Conservation (phyloP, 2,888 invertebrate species). For the Sphecodes monilicornis region DNA sequence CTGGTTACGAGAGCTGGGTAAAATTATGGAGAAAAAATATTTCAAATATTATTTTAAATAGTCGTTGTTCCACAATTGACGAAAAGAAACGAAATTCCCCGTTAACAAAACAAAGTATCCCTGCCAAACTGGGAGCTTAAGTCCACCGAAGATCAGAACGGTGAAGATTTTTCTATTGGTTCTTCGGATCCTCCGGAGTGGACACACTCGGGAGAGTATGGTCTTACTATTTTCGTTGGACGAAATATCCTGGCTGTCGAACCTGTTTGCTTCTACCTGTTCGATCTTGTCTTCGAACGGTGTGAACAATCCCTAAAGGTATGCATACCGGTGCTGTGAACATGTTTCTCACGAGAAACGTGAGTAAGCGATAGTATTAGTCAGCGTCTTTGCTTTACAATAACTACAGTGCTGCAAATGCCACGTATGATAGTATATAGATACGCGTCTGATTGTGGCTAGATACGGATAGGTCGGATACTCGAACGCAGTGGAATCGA, state of each 20-base stretch:
- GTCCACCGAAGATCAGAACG: background rate
- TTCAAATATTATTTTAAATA: too few relatives aligned
- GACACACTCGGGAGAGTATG: background rate
- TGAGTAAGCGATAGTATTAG: slow-evolving; percentile 66
- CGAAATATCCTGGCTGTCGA: slow-evolving; percentile 29
- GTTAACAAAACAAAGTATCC: too few relatives aligned
- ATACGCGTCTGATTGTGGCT: background rate
- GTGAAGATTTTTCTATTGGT: slow-evolving; percentile 1
- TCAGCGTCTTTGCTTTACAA: slow-evolving; percentile 55
- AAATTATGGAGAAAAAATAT: too few relatives aligned
- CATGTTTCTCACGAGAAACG: slow-evolving; percentile 54
- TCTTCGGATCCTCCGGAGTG: background rate
- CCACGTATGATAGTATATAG: background rate
- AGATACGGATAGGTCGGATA: background rate
- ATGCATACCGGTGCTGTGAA: slow-evolving; percentile 49
- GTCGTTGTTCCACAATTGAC: too few relatives aligned
- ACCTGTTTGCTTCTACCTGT: slow-evolving; percentile 19
- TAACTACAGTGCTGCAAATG: slow-evolving; percentile 14
- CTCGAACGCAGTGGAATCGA: background rate
- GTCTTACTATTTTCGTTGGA: slow-evolving; percentile 23
- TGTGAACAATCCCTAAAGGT: slow-evolving; percentile 41
- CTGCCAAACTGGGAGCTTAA: too few relatives aligned
- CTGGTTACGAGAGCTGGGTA: too few relatives aligned
- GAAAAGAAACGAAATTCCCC: too few relatives aligned
- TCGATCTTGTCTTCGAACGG: background rate